These are phyloP conservation scores for Thunnus thynnus DNA, from an alignment of 2,113 vertebrate species.

Conservation along the genomic window DNA sequence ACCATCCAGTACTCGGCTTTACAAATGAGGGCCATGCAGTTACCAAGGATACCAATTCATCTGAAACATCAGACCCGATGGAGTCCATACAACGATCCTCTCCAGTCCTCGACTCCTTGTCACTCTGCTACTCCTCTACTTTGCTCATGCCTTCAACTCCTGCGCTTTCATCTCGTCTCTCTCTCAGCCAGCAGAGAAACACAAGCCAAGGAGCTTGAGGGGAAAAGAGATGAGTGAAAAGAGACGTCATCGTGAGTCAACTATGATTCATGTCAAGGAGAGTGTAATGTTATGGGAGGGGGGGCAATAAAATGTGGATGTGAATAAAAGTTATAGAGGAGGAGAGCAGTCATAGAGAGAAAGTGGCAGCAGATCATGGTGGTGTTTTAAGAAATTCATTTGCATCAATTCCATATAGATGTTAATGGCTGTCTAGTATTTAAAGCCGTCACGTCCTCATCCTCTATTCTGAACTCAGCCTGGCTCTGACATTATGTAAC, in stretches of 20 bases:
- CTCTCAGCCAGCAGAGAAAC: slow-evolving; percentile 27
- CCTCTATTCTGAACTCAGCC: not conserved
- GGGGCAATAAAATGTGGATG: not conserved
- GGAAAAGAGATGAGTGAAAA: slow-evolving; percentile 24
- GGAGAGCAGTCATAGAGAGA: not conserved
- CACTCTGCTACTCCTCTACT: slow-evolving; percentile 57
- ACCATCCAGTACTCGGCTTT: slow-evolving; percentile 75
- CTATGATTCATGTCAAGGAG: slow-evolving; percentile 18
- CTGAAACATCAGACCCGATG: slow-evolving; percentile 74
- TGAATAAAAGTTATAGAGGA: not conserved
- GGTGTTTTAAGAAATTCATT: not conserved
- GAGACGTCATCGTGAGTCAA: not conserved
- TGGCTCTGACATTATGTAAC: slow-evolving; percentile 37
- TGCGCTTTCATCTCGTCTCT: slow-evolving; percentile 55
- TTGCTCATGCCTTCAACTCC: slow-evolving; percentile 55
- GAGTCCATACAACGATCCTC: slow-evolving; percentile 63
- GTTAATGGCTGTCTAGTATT: not conserved
- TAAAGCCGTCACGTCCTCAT: slow-evolving; percentile 4
- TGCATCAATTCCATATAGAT: not conserved
- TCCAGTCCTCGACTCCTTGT: slow-evolving; percentile 60
- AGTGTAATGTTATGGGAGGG: not conserved
- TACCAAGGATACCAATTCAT: slow-evolving; percentile 84
- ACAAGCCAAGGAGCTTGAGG: slow-evolving; percentile 6
- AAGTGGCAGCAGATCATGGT: slow-evolving; percentile 3
- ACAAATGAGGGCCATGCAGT: slow-evolving; percentile 81